These are phyloP conservation scores for Leucoraja ocellata DNA, from an alignment of 2,797 vertebrate species.

Conservation along the genomic window DNA sequence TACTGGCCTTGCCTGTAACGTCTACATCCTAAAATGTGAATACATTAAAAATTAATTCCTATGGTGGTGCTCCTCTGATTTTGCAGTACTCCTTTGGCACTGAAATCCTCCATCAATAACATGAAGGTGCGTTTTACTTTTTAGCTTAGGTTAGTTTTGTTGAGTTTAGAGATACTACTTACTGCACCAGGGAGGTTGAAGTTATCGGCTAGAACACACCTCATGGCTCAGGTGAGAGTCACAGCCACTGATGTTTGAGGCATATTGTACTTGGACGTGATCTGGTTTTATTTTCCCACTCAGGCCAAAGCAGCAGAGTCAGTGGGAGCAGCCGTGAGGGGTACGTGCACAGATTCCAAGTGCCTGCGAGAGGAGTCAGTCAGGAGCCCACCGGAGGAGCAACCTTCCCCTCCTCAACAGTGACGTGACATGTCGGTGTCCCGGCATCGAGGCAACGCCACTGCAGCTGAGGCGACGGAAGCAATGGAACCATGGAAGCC, in stretches of 20 bases:
- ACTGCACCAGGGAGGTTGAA: no score
- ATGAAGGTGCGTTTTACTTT: no score
- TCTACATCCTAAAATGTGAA: no score
- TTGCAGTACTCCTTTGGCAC: background rate
- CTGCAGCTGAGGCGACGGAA: background rate
- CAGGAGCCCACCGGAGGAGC: background rate
- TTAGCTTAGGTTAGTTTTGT: no score
- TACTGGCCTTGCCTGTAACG: no score
- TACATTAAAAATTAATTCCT: no score
- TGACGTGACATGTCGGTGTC: background rate
- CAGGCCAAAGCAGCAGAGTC: background rate
- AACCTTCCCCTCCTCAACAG: background rate
- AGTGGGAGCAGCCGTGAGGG: background rate
- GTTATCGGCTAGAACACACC: no score
- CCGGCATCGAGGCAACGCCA: background rate
- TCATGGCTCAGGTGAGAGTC: background rate
- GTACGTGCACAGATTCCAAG: background rate
- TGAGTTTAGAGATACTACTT: no score
- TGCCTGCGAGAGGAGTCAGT: background rate
- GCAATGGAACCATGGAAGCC: background rate
- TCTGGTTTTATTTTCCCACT: background rate
- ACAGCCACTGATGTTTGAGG: background rate
- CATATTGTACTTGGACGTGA: background rate
- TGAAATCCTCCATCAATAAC: background rate
- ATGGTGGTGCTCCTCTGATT: background rate